Base-by-base conservation (phyloP, 2,888 invertebrate species). In the Capitulum mitella region DNA sequence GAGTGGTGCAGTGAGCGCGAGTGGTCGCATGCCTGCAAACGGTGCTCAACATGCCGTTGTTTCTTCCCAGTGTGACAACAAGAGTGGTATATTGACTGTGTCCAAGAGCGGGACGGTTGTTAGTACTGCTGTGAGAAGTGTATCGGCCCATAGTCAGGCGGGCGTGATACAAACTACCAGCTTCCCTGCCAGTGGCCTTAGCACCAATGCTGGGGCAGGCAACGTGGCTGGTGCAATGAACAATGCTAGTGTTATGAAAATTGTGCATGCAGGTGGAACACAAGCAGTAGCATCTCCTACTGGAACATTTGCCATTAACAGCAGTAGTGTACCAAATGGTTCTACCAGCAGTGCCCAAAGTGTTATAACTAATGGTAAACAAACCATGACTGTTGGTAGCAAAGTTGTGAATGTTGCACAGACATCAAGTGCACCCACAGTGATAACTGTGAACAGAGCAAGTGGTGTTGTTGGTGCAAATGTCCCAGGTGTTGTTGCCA, bases 291-390 rank as follows among this genome's bases (percentile, higher is more conserved):
- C 34, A 64, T 64, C 64, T 64, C 19, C 32, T 10, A 64, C 34
- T 64, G 34, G 64, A 34, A 64, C 34, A 14, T 64, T 32, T 19
- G 34, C 64, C 64, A 64, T 64, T 19, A 64, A 64, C 64, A 64
- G 64, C 34, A 34, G 34, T 19, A 64, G 34, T 19, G 16, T 64
- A 5, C 64, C 64, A 64, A 64, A 64, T 64, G 64, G 64, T 16
- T 64, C 64, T 64, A 34, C 64, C 29, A 64, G 64, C 16, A 64
- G 34, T 64, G 64, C 32, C 6, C 64, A 64, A 64, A 64, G 34
- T 64, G 64, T 64, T 14, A 64, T 64, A 32, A 64, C 64, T 19
- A 64, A 64, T 64, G 64, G 64, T 34, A 64, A 64, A 34, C 64
- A 64, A 29, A 64, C 14, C 10, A 34, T 64, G 64, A 34, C 64